Conservation (phyloP, 2,797 vertebrate species). For the Parambassis ranga region DNA sequence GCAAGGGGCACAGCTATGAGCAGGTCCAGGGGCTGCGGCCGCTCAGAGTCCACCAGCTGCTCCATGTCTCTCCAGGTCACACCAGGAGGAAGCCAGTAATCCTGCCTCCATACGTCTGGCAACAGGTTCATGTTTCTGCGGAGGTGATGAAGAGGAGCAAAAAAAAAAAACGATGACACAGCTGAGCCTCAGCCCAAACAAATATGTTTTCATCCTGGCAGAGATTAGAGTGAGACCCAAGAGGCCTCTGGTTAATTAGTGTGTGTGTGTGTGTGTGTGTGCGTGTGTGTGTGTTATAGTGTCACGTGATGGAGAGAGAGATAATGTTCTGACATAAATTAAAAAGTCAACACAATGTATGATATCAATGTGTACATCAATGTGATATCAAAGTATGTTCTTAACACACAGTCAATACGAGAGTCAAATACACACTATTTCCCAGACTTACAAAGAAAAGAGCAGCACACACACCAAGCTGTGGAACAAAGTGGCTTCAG, state of each 20-base stretch:
- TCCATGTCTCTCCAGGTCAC: slow-evolving; percentile 88
- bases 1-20: slow-evolving; percentile 81
- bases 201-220: background rate
- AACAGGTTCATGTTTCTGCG: slow-evolving; percentile 80
- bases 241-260: background rate
- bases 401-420: too few species aligned
- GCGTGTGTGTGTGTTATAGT: background rate
- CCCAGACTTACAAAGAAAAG: background rate
- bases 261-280: background rate
- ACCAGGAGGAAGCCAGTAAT: slow-evolving; percentile 89
- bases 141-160: background rate
- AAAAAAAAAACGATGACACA: background rate
- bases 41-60: slow-evolving; percentile 66
- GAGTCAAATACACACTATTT: too few species aligned
- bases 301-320: background rate
- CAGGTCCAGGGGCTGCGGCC: slow-evolving; percentile 82
- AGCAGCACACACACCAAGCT: background rate
- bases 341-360: too few species aligned
- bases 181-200: background rate
- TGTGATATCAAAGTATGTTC: too few species aligned
- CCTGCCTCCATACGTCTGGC: slow-evolving; percentile 82
- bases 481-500: background rate
- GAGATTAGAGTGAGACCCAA: background rate
- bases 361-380: too few species aligned
- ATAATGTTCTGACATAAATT: too few species aligned